phyloP scores from a whole-genome alignment of 2,113 vertebrate genomes.

The Sceloporus tristichus region DNA sequence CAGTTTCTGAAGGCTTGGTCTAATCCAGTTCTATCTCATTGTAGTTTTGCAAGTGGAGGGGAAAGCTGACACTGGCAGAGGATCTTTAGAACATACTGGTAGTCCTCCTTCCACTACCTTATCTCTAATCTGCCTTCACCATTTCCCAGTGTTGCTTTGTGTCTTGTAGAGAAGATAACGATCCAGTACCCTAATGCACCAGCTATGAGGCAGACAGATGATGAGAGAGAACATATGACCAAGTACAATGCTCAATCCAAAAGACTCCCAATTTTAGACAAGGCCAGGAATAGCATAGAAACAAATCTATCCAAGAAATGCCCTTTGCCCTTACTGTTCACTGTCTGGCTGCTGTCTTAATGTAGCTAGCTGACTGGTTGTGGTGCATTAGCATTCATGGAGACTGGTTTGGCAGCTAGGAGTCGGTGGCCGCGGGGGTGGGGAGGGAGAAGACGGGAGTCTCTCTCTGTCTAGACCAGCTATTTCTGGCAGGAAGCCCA shows the following conservation, averaged over 20 bases:
- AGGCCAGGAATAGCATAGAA: neutral
- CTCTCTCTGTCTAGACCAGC: slow-evolving; percentile 20
- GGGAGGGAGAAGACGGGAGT: neutral
- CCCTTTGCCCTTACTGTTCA: slow-evolving; percentile 11
- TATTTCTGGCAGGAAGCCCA: slow-evolving; percentile 17
- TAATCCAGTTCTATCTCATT: too few species aligned
- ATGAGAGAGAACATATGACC: neutral
- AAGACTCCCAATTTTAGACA: slow-evolving; percentile 11
- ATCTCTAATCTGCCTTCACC: neutral
- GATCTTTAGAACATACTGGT: neutral
- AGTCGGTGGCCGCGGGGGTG: neutral
- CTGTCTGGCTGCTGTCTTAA: neutral
- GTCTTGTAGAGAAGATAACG: neutral
- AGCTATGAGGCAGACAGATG: neutral
- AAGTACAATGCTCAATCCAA: neutral
- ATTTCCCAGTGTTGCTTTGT: neutral
- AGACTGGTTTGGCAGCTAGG: neutral
- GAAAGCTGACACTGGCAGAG: neutral
- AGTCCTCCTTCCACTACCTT: too few species aligned
- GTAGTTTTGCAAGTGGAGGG: neutral
- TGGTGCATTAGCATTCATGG: slow-evolving; percentile 27
- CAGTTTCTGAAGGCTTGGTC: neutral
- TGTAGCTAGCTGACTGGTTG: neutral
- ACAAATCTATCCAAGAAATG: slow-evolving; percentile 17
- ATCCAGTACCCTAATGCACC: neutral